phyloP scores from a whole-genome alignment of 2,797 vertebrate genomes.

The Eutrigla gurnardus region DNA sequence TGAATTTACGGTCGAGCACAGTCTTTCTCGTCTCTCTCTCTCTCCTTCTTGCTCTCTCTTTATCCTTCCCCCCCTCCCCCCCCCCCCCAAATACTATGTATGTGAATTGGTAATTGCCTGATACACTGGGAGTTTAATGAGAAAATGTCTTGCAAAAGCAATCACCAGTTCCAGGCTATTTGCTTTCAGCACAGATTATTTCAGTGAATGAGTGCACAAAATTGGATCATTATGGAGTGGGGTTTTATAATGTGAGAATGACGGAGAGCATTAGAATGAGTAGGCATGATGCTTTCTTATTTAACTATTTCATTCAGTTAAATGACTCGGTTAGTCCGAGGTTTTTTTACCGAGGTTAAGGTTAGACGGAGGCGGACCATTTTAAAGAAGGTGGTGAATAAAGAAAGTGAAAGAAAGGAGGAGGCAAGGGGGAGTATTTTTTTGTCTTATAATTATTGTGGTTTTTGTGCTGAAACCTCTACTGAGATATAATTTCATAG shows the following conservation, averaged over 20 bases:
- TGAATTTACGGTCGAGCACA: constrained; percentile 27
- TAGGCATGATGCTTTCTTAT: constrained; percentile 42
- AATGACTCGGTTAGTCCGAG: constrained; percentile 11
- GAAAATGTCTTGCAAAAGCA: constrained; percentile 69
- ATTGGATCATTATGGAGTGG: constrained; percentile 67
- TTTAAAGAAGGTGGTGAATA: background rate
- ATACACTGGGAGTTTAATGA: constrained; percentile 67
- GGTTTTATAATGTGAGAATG: constrained; percentile 61
- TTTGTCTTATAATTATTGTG: background rate
- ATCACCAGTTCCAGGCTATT: constrained; percentile 66
- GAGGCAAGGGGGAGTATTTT: background rate
- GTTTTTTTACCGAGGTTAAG: constrained; percentile 17
- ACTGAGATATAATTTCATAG: background rate
- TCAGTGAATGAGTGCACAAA: constrained; percentile 65
- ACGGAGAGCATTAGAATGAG: constrained; percentile 51
- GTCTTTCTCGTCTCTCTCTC: constrained; percentile 28
- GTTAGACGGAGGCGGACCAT: background rate
- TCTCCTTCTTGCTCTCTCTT: constrained; percentile 19
- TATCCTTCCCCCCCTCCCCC: constrained; percentile 34
- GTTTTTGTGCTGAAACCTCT: constrained; percentile 5
- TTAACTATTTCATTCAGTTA: constrained; percentile 41
- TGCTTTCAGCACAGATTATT: constrained; percentile 68
- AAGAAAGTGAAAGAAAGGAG: background rate
- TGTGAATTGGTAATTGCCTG: constrained; percentile 62
- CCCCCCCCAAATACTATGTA: constrained; percentile 32